Base-by-base conservation (phyloP, 2,888 invertebrate genomes). In the Agriotes lineatus region DNA sequence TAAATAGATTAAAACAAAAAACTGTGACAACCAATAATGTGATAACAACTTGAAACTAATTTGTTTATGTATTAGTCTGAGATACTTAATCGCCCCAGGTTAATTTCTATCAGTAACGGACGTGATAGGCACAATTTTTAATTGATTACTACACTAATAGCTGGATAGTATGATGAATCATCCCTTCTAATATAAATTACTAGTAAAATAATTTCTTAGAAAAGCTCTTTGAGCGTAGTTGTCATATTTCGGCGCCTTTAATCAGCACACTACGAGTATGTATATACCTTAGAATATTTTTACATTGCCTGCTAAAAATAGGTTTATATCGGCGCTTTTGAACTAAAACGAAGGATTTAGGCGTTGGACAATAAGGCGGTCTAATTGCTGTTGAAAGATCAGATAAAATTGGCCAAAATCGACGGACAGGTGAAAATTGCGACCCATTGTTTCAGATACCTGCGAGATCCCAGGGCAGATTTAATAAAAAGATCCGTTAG, bases 361-460 rank as follows among this genome's bases (percentile, higher is more conserved):
- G 33, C n/a, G 33, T 30, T 35, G 12, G n/a, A 33, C 35, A 56
- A 39, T 33, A 33, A 37, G 39, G 37, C 14, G 44, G 9, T 37
- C 42, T 30, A 60, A 59, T 66, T 39, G 35, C 42, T 19, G 25
- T 54, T 25, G 42, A 69, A 67, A 71, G 70, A 74, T 71, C 62
- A 70, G 68, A 67, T 56, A 37, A 56, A 37, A 56, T 20, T 56
- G 56, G 22, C 22, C 14, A 56, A 2, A 20, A 10, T 18, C 37
- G 37, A 56, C 12, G 12, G 76, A 76, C 75, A 76, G 77, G 75
- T 76, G 77, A 76, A 75, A 76, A 74, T 76, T 73, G 74, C 73
- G 48, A 67, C 45, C 72, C 58, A 67, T 72, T 67, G 73, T 70
- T 62, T 67, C 59, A 59, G 14, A 44, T 70, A 68, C 63, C 65